Base-by-base conservation (phyloP, 2,888 invertebrate genomes). In the Epiblema foenella region DNA sequence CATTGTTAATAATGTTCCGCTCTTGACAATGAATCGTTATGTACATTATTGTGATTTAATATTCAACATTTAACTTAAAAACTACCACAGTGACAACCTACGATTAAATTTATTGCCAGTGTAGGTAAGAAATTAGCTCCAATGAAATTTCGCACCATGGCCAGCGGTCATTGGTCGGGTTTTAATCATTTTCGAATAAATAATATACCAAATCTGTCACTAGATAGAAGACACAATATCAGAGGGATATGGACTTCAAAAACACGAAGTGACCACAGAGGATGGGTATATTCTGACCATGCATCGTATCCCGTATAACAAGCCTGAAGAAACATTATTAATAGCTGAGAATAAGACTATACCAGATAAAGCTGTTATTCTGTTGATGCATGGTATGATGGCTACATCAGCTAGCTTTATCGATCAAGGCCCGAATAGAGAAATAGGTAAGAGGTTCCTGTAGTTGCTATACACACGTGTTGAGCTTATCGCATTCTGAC, bases 341-440 rank as follows among this genome's bases (percentile, higher is more conserved):
- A 24, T 5, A 10, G 7, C 24, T 11, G 46, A 24, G 1, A 46
- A 46, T 3, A 3, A 3, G 5, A 46, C 8, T 33, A 33, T 33
- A 8, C 3, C 5, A 29, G 24, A 29, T 9, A 60, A 46, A 18
- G n/a, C n/a, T 46, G 24, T 46, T 24, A 7, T 46, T n/a, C 18
- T 60, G 17, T 24, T 60, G 2, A 60, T 60, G 60, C 60, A 60
- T 10, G 60, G 60, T 10, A 60, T 60, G 17, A 60, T 60, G 60
- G 60, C 29, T 2, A 46, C 46, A 11, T 60, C 60, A 5, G 60
- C 60, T 15, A 24, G n/a, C 12, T 60, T 60, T 11, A 46, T 60
- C 17, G 10, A 46, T 20, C 24, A 49, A 46, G 60, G 60, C 10
- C 24, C 46, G 10, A 60, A 60, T 1, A 60, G 46, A 2, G n/a